Percentiles rank a stretch among this genome's conserved stretches.
Conservation (phyloP, 2,113 vertebrate genomes). For the Petroica traversi region DNA sequence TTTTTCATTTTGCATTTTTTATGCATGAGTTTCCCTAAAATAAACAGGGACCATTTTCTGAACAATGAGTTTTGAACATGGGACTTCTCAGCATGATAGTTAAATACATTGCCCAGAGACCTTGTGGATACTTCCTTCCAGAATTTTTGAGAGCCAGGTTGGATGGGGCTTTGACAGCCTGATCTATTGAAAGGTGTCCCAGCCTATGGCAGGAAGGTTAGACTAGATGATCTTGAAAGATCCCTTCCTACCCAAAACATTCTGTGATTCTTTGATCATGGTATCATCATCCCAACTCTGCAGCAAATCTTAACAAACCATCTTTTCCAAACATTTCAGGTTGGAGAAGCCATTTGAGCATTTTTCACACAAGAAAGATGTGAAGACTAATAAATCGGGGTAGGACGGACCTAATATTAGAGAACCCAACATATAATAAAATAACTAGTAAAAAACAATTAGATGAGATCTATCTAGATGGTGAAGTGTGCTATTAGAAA, state of each 20-base stretch:
- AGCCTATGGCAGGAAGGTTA: rapidly evolving
- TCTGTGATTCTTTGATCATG: neutral
- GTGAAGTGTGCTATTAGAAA: neutral
- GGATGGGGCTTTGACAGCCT: neutral
- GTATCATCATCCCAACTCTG: neutral
- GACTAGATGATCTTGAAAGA: neutral
- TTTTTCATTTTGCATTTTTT: neutral
- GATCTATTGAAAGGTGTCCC: neutral
- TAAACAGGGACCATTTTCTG: neutral
- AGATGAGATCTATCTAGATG: neutral
- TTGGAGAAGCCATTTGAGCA: neutral
- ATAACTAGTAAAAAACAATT: neutral
- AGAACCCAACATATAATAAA: neutral
- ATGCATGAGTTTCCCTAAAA: neutral
- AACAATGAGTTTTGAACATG: neutral
- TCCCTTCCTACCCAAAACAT: neutral
- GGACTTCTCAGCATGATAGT: neutral
- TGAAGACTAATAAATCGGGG: neutral
- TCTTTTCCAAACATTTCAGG: neutral
- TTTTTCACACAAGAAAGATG: neutral
- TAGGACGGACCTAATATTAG: neutral
- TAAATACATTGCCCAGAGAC: neutral
- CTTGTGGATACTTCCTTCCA: rapidly evolving
- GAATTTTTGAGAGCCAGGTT: neutral
- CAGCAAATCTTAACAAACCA: neutral